Evolutionary conservation across 1,140 invertebrate genomes (phyloP).

Genomic region (Helicoverpa zea): DNA sequence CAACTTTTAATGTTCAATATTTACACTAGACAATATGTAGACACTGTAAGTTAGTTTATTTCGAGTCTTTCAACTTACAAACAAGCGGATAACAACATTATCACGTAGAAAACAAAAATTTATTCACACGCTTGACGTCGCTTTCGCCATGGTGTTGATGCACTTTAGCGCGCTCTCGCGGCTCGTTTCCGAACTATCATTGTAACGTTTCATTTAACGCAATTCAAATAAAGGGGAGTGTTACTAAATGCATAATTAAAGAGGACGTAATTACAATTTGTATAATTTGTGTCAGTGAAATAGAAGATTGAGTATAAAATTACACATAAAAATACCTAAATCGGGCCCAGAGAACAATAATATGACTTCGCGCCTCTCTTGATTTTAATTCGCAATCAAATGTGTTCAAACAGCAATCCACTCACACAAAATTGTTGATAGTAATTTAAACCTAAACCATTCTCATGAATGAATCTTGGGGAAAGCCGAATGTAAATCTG

Average conservation of each 20-base stretch:
- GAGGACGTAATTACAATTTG: too few species aligned
- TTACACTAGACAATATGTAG: constrained; percentile 65
- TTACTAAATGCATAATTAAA: not conserved
- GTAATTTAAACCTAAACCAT: too few species aligned
- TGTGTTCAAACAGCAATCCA: too few species aligned
- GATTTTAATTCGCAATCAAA: too few species aligned
- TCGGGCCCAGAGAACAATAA: too few species aligned
- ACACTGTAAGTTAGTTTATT: constrained; percentile 74
- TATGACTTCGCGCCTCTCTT: too few species aligned
- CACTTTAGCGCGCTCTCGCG: constrained; percentile 73
- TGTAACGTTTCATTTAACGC: constrained; percentile 60
- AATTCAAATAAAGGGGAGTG: constrained; percentile 6
- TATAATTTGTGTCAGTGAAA: too few species aligned
- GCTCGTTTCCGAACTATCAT: constrained; percentile 59
- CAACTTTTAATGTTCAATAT: constrained; percentile 71
- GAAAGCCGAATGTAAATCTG: too few species aligned
- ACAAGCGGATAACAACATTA: constrained; percentile 80
- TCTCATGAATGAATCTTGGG: too few species aligned
- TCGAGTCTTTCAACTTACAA: constrained; percentile 78
- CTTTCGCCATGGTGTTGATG: constrained; percentile 85
- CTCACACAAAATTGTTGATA: too few species aligned
- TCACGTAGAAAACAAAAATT: constrained; percentile 82
- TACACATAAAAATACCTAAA: too few species aligned
- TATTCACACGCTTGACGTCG: constrained; percentile 83
- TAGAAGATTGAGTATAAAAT: too few species aligned